phyloP scores from a whole-genome alignment of 2,888 invertebrate genomes.

The Heterodera filipjevi region DNA sequence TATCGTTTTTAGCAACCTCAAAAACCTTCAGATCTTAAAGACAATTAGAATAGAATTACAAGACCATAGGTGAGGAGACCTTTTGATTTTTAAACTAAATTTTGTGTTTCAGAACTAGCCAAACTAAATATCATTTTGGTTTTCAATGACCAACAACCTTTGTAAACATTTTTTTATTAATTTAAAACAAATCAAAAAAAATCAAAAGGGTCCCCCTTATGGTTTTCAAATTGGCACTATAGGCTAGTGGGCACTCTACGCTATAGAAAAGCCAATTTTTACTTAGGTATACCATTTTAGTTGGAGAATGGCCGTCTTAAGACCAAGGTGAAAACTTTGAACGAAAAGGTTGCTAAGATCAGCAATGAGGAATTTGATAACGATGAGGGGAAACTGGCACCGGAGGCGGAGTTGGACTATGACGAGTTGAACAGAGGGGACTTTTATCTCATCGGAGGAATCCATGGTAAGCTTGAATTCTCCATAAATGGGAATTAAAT shows the following conservation, averaged over 20 bases:
- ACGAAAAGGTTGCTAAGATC: slow-evolving; percentile 36
- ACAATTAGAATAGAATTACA: too few species aligned
- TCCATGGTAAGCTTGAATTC: slow-evolving; percentile 18
- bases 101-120: too few species aligned
- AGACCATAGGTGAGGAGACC: too few species aligned
- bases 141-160: background rate
- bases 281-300: too few species aligned
- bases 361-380: slow-evolving; percentile 27
- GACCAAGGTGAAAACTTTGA: slow-evolving; percentile 48
- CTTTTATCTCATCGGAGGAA: slow-evolving; percentile 57
- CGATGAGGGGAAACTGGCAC: slow-evolving; percentile 19
- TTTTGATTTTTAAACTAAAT: background rate
- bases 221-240: too few species aligned
- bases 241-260: too few species aligned
- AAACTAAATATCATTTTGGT: too few species aligned
- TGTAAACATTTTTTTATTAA: background rate
- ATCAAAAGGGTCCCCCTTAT: too few species aligned
- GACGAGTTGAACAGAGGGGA: slow-evolving; percentile 54
- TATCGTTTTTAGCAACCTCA: too few species aligned
- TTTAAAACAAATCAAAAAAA: too few species aligned
- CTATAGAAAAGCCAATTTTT: background rate
- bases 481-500: too few species aligned
- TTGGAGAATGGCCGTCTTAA: slow-evolving; percentile 56
- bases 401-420: slow-evolving; percentile 48
- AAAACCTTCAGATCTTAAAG: too few species aligned